Evolutionary conservation across 2,888 invertebrate genomes (phyloP), one percentile per base, ranked within the genome.

Genomic region (Hirtodrosophila cameraria): DNA sequence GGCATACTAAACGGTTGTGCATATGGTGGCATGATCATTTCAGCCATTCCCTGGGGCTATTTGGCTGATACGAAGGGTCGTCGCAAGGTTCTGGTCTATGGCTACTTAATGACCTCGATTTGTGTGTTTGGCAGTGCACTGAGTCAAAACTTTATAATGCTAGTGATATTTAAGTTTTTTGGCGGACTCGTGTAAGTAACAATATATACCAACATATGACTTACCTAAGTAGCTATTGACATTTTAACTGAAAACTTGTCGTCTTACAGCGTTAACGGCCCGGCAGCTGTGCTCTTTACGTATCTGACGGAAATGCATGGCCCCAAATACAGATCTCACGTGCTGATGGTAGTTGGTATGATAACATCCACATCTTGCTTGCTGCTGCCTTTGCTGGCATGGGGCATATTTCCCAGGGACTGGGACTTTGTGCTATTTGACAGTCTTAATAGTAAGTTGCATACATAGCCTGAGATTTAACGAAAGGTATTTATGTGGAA

Each of bases 21-120:
- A 3, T 96, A 95, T 90, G 92, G 94, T 86, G 96, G 96, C 94
- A 96, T 96, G 95, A 94, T 95, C 71, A 92, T 93, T 0, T 95
- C 95, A 30, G 94, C 94, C 0, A 92, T 95, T 87, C 66, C 95
- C 2, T 96, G 96, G 96, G 96, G 96, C 0, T 95, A 94, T 85
- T 89, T 96, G 4, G 94, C 95, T 0, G 96, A 96, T 86, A 94
- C 94, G 0, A 92, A 94, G 58, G 96, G 95, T 7, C 92, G 95
- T 59, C 93, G 93, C 70, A 93, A 93, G 82, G 92, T 96, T 49
- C 91, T 96, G 74, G 91, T 94, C 20, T 92, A 93, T 84, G 95
- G 95, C 0, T 94, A 94, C 83, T 87, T 95, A 38, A 86, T 92
- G 7, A 93, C 95, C 36, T 93, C 93, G 0, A 70, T 94, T 28